These are phyloP conservation scores for Galerucella nymphaeae DNA, from an alignment of 2,888 invertebrate species.

Conservation along the genomic window DNA sequence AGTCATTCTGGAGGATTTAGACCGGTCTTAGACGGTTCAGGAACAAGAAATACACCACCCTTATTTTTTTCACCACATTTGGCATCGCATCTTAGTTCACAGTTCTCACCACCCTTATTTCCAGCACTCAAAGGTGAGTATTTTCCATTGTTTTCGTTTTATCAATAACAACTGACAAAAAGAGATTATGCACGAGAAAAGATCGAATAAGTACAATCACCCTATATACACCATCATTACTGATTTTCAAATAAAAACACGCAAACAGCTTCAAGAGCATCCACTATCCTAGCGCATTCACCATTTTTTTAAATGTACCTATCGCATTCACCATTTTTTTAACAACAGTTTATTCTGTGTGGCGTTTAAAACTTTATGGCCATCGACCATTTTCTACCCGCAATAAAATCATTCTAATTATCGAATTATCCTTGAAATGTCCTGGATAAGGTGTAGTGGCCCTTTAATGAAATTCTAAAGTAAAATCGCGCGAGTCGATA, in stretches of 20 bases:
- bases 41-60: constrained; percentile 72
- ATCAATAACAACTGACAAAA: too few relatives aligned
- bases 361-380: too few relatives aligned
- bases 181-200: too few relatives aligned
- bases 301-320: too few relatives aligned
- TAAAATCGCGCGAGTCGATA: constrained; percentile 48
- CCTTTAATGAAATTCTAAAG: constrained; percentile 53
- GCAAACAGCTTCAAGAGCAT: too few relatives aligned
- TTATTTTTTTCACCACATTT: constrained; percentile 87
- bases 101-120: constrained; percentile 85
- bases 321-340: not conserved
- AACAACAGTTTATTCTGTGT: too few relatives aligned
- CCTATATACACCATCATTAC: too few relatives aligned
- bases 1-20: constrained; percentile 71
- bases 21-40: constrained; percentile 71
- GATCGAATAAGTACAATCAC: too few relatives aligned
- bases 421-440: constrained; percentile 16
- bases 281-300: too few relatives aligned
- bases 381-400: too few relatives aligned
- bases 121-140: constrained; percentile 80
- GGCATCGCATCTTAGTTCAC: constrained; percentile 76
- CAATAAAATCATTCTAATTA: constrained; percentile 18
- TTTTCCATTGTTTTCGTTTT: not conserved
- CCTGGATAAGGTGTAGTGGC: constrained; percentile 16
- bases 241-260: too few relatives aligned